Conservation (phyloP, 2,797 vertebrate genomes). For the Siniperca scherzeri region DNA sequence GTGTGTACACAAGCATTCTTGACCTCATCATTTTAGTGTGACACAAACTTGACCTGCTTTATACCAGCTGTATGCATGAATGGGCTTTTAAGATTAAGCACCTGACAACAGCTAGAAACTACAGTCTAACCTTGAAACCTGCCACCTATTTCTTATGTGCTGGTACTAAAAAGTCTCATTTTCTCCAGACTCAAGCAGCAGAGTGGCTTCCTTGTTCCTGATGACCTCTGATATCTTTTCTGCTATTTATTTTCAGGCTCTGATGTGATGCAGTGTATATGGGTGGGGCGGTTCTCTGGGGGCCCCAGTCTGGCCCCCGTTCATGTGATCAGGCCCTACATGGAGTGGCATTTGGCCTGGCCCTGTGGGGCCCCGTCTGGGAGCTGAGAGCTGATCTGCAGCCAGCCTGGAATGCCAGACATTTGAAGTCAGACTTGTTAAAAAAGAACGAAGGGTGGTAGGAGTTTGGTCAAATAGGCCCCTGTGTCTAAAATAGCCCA, state of each 20-base stretch:
- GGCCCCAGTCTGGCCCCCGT: constrained; percentile 69
- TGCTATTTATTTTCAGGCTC: constrained; percentile 79
- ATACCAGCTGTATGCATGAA: constrained; percentile 32
- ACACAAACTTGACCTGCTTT: constrained; percentile 43
- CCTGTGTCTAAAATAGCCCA: constrained; percentile 82
- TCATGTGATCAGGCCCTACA: constrained; percentile 88
- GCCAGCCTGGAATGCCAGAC: constrained; percentile 88
- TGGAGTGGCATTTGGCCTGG: constrained; percentile 87
- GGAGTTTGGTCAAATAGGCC: constrained; percentile 82
- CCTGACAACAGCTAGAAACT: constrained; percentile 28
- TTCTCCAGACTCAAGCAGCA: constrained; percentile 39
- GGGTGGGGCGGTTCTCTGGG: constrained; percentile 73
- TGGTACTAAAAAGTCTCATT: constrained; percentile 37
- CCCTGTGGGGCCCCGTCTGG: constrained; percentile 79
- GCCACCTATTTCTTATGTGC: constrained; percentile 36
- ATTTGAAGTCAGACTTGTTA: constrained; percentile 88
- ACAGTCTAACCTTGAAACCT: constrained; percentile 44
- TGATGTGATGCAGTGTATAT: constrained; percentile 74
- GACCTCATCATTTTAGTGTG: constrained; percentile 50
- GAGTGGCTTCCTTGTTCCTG: constrained; percentile 52
- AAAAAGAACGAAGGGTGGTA: constrained; percentile 84
- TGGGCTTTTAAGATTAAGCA: constrained; percentile 44
- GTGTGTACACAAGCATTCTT: constrained; percentile 23
- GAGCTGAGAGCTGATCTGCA: constrained; percentile 81
- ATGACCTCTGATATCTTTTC: constrained; percentile 74